Conservation (phyloP, 2,113 vertebrate genomes). For the Prolemur simus region DNA sequence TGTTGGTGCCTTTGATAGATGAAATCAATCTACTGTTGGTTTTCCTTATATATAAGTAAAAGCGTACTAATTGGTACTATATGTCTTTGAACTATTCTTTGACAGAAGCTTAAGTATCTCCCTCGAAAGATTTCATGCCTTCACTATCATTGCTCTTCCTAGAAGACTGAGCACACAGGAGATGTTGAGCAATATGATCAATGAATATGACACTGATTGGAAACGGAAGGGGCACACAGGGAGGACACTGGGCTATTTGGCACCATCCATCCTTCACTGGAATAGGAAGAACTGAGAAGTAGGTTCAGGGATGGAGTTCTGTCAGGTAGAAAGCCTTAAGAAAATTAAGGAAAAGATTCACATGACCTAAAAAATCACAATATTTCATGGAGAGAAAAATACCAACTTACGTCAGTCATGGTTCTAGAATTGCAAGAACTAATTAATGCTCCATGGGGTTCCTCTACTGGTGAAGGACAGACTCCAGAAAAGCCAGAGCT, state of each 20-base stretch:
- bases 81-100: not conserved
- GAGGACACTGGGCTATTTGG: not conserved
- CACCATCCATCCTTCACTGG: not conserved
- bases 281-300: not conserved
- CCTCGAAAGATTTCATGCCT: not conserved
- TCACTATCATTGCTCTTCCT: not conserved
- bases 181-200: not conserved
- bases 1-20: not conserved
- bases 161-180: not conserved
- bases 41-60: not conserved
- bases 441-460: not conserved
- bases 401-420: conserved; percentile 61
- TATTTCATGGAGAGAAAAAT: conserved; percentile 28
- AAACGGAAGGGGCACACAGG: not conserved
- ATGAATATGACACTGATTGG: not conserved
- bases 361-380: not conserved
- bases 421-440: not conserved
- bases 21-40: not conserved
- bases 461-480: not conserved
- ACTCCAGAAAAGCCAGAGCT: conserved; percentile 49
- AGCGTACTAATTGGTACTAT: not conserved
- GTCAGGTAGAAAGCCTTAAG: not conserved
- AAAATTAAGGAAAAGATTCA: not conserved
- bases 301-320: not conserved
- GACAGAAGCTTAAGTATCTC: not conserved